Base-by-base conservation (phyloP, 1,140 invertebrate species). In the Pteromalus puparum region DNA sequence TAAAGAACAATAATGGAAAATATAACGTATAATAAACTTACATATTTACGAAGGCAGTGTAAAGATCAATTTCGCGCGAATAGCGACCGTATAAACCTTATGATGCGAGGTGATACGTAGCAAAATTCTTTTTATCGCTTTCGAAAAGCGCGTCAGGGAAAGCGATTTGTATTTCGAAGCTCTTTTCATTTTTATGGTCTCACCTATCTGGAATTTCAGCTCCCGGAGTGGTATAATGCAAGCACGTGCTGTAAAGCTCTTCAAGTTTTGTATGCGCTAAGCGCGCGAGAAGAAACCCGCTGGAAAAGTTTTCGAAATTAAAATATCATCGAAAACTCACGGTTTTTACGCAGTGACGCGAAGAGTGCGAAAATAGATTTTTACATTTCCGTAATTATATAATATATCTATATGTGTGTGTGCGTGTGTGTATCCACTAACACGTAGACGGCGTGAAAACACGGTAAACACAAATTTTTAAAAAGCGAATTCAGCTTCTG, bases 231-330 rank as follows among this genome's bases (percentile, higher is more conserved):
- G 26, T 13, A 77, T 77, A 77, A 65, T 61, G 26, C 26, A 65
- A 77, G 48, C 48, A 77, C 75, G 75, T 77, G n/a, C n/a, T 10
- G 24, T n/a, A 77, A 77, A 77, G n/a, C 73, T 42, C 42, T 75
- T 75, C 6, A 46, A 75, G 38, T 75, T 48, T 13, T n/a, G 18
- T 26, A 75, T 75, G 73, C 42, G 18, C 6, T 48, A 48, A 75
- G 53, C 53, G 48, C 73, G 42, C 42, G 42, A 34, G 30, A 75
- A 75, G 28, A 42, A 73, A 38, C 18, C 18, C 2, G 30, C 30
- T 34, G 30, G 21, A 30, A 73, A 73, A 30, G 72, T 30, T 70
- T 28, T 28, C 26, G 13, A 26, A 70, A 70, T 70, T 26, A 70
- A 70, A 28, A n/a, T n/a, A n/a, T n/a, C n/a, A n/a, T n/a, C n/a